Base-by-base conservation (phyloP, 2,888 invertebrate genomes). In the Suillia variegata region DNA sequence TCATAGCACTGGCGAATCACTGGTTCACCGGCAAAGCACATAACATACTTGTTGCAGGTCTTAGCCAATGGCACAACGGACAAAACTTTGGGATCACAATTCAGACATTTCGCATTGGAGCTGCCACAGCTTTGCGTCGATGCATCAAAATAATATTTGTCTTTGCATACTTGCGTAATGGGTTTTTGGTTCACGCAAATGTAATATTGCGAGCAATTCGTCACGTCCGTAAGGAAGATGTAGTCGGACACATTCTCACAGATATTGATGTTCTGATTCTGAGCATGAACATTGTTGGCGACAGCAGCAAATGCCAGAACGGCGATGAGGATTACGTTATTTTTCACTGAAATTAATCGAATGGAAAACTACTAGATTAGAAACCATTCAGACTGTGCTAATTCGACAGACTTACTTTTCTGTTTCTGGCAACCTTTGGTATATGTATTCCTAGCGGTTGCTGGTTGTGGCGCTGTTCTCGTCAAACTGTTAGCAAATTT, bases 191-290 rank as follows among this genome's bases (percentile, higher is more conserved):
- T 38, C 49, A 45, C 51, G 20, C 66, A 66, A 3, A 50, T 31
- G 8, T 5, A 8, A 4, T 66, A 64, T 1, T 42, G 0, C 0
- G 55, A 62, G 31, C 76, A 76, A 57, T 70, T 61, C 22, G 26
- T 33, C 1, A 75, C 17, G 21, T 62, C 50, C 5, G 77, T 75
- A 54, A 76, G 42, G 24, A 76, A 76, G 0, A 76, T 47, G 33
- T 76, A 73, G 50, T 71, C 62, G 0, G 47, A 53, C 21, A 66
- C 74, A 52, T 62, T 60, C 17, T 58, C 59, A 33, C 73, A 74
- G 21, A 69, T 22, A 49, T 73, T 69, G 4, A 70, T 61, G 0
- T 61, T 52, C 31, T 60, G 59, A n/a, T n/a, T n/a, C 0, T 21
- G 31, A 31, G 31, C 31, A 31, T 6, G 15, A 26, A 5, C 56